Evolutionary conservation across 2,113 vertebrate species (phyloP).

Genomic region (Felis chaus): DNA sequence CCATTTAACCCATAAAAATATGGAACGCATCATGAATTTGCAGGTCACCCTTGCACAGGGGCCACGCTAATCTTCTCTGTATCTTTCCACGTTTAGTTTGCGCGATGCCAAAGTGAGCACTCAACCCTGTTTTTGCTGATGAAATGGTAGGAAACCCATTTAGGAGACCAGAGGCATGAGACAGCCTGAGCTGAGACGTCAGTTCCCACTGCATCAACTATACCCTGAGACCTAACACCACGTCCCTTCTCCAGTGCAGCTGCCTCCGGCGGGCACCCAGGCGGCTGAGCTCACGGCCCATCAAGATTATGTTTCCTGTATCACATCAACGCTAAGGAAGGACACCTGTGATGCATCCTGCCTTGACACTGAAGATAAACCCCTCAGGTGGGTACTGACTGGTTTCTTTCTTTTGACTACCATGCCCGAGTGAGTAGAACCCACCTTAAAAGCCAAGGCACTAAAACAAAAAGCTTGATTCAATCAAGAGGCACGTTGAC

Average conservation of each 20-base stretch:
- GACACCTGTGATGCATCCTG: background rate
- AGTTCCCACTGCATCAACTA: background rate
- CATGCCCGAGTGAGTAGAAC: background rate
- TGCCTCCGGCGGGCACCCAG: too few relatives aligned
- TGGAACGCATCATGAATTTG: too few relatives aligned
- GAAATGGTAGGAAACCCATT: background rate
- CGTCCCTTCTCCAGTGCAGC: background rate
- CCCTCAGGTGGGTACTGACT: background rate
- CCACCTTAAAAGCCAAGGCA: background rate
- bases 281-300: background rate
- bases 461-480: background rate
- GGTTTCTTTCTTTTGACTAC: background rate
- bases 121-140: background rate
- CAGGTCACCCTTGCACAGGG: too few relatives aligned
- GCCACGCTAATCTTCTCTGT: too few relatives aligned
- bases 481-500: background rate
- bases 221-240: background rate
- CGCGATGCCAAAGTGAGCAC: too few relatives aligned
- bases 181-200: background rate
- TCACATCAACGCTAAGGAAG: too few relatives aligned
- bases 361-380: background rate
- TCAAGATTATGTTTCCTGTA: background rate
- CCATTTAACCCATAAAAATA: too few relatives aligned
- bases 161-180: background rate
- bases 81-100: too few relatives aligned